phyloP scores from a whole-genome alignment of 2,888 invertebrate genomes.

The Galeopsomyia nigrocyanea region DNA sequence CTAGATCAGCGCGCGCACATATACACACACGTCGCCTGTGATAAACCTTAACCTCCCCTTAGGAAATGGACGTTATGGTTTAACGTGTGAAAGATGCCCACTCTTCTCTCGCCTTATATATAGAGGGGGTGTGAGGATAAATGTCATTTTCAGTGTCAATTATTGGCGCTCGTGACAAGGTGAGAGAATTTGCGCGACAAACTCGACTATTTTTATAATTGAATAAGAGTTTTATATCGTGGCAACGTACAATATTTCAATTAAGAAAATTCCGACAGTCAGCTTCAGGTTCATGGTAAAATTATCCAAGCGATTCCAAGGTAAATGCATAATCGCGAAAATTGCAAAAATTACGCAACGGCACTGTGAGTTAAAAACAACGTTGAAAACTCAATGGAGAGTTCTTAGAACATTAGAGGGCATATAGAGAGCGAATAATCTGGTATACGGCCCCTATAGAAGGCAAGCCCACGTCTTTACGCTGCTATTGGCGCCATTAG shows the following conservation, averaged over 20 bases:
- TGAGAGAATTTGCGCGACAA: constrained; percentile 19
- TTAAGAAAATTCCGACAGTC: too few relatives aligned
- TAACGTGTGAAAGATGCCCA: not conserved
- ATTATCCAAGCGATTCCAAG: too few relatives aligned
- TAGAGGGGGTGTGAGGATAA: constrained; percentile 2
- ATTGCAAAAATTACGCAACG: too few relatives aligned
- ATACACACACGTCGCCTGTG: constrained; percentile 50
- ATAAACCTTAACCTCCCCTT: constrained; percentile 53
- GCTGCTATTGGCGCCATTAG: constrained; percentile 64
- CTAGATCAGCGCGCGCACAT: constrained; percentile 48
- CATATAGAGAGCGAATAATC: too few relatives aligned
- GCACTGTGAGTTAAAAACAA: too few relatives aligned
- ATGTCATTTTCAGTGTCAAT: constrained; percentile 44
- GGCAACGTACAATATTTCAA: too few relatives aligned
- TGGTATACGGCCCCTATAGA: not conserved
- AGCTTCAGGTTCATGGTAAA: too few relatives aligned
- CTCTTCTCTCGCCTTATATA: not conserved
- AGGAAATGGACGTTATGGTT: constrained; percentile 33
- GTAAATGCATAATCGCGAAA: too few relatives aligned
- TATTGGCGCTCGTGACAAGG: constrained; percentile 19
- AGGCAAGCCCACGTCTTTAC: constrained; percentile 28
- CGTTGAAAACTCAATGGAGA: not conserved
- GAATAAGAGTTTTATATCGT: too few relatives aligned
- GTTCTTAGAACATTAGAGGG: not conserved
- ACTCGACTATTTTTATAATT: not conserved